Evolutionary conservation across 2,797 vertebrate genomes (phyloP).

Genomic region (Intellagama lesueurii): DNA sequence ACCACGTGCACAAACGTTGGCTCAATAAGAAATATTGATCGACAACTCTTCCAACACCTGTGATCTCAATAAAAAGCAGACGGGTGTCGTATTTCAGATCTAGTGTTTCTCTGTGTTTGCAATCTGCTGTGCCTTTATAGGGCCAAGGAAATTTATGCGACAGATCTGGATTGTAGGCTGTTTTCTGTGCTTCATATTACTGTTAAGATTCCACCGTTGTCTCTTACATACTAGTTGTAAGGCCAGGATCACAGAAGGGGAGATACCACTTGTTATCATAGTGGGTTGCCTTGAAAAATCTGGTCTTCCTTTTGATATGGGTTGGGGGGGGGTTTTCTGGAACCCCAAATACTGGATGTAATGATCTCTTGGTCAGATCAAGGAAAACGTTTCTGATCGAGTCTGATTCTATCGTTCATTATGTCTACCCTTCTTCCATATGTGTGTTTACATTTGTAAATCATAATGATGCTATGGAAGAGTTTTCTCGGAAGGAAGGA

Average conservation of each 20-base stretch:
- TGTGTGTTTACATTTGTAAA: no score
- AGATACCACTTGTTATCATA: background rate
- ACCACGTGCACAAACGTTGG: background rate
- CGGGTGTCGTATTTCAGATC: background rate
- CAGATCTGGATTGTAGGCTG: background rate
- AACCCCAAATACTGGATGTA: background rate
- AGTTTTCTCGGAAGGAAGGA: background rate
- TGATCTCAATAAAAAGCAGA: constrained; percentile 29
- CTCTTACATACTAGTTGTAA: background rate
- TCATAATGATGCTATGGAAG: background rate
- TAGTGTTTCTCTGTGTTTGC: background rate
- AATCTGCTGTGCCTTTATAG: background rate
- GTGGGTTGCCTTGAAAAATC: no score
- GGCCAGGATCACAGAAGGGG: background rate
- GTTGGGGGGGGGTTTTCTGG: background rate
- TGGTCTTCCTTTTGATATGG: no score
- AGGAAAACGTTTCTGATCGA: background rate
- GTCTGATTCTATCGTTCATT: background rate
- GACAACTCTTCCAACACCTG: constrained; percentile 27
- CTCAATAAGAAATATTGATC: constrained; percentile 54
- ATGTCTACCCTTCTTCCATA: background rate
- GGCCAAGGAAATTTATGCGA: background rate
- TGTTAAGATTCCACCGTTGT: background rate
- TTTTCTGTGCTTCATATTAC: background rate
- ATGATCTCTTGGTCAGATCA: background rate